Evolutionary conservation across 37 sponge, comb jelly and placozoan genomes (phyloP), one percentile per base, ranked within the genome.

Genomic region (Mnemiopsis leidyi): DNA sequence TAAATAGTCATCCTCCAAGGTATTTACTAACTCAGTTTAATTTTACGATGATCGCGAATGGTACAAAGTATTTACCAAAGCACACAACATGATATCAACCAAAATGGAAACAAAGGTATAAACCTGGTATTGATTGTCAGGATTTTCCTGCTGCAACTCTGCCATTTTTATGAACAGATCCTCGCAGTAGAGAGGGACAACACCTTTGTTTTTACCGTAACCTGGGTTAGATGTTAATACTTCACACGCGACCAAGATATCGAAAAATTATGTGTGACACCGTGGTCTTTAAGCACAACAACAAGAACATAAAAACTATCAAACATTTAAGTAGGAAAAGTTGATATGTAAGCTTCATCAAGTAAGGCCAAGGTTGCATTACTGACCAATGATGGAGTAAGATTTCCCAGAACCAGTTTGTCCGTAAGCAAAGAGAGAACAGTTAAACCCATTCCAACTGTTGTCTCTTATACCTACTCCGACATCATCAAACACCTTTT

Each of bases 381-480:
- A n/a, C 68, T 92, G 32, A 39, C 96, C 96, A 20, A 95, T 93
- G 93, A 96, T 96, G n/a, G 95, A 95, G 93, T 95, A 96, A 23
- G 95, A 95, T 69, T 96, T 96, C 68, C 96, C 96, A 26, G 93
- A 69, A 26, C 96, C 96, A 25, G 96, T 96, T 67, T 96, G 96
- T 32, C 96, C 96, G 69, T 96, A 96, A 68, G 96, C 96, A 77
- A 96, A 96, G 28, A 96, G 92, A 1, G 96, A 94, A 75, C 95
- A 95, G 67, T 96, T 96, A 94, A 95, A 96, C 0, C 96, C 96
- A 23, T 96, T 94, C 95, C 95, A 95, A 69, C 95, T 95, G 82
- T 96, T 96, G 5, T 94, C 96, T 82, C 95, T 36, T 69, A 96
- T 94, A 76, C 95, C 93, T 23, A 83, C 38, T 75, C 96, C 96